Conservation (phyloP, 2,113 vertebrate species). For the Gasterosteus aculeatus region DNA sequence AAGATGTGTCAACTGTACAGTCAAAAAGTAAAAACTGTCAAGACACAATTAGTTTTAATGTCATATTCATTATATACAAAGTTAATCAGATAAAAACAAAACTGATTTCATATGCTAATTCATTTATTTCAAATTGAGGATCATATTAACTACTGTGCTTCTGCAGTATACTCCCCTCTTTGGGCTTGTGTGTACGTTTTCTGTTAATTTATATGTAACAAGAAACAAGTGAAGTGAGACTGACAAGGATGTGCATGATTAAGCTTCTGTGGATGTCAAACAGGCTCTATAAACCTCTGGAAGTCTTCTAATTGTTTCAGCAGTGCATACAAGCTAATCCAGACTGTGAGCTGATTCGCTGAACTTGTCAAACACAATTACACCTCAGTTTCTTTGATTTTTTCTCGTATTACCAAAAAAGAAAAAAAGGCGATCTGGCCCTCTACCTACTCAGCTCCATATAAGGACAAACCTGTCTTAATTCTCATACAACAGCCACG, state of each 20-base stretch:
- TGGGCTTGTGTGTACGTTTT: neutral
- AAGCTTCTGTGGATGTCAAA: conserved; percentile 10
- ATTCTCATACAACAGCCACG: neutral
- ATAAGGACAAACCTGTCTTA: conserved; percentile 23
- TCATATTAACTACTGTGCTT: too few relatives aligned
- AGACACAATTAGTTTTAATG: too few relatives aligned
- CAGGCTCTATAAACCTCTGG: neutral
- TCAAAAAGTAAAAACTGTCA: neutral
- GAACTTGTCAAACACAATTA: conserved; percentile 50
- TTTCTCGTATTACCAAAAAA: conserved; percentile 10
- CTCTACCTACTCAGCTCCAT: conserved; percentile 2
- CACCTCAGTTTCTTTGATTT: neutral
- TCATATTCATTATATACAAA: too few relatives aligned
- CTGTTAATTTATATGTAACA: neutral
- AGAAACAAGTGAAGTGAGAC: neutral
- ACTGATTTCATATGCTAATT: too few relatives aligned
- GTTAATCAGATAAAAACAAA: too few relatives aligned
- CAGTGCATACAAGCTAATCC: neutral
- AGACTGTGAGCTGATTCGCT: conserved; percentile 12
- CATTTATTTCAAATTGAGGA: too few relatives aligned
- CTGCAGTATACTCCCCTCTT: neutral
- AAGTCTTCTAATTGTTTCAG: conserved; percentile 36
- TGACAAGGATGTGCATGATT: neutral
- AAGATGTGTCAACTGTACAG: too few relatives aligned
- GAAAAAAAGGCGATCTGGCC: conserved; percentile 17